Base-by-base conservation (phyloP, 2,113 vertebrate genomes). In the Lagopus leucura region DNA sequence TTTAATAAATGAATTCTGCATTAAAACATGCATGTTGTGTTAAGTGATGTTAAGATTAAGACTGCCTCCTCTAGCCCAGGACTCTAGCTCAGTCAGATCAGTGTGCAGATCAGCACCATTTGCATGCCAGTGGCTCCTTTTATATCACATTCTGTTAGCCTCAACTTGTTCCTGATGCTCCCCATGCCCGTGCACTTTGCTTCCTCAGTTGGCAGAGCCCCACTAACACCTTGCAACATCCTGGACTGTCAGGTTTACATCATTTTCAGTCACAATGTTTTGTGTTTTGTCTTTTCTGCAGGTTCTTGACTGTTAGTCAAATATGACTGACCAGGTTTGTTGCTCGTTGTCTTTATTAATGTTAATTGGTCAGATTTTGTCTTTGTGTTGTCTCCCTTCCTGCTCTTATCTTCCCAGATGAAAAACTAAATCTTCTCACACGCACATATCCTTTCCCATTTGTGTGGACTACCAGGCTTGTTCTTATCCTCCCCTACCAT, bases 121-220 rank as follows among this genome's bases (percentile, higher is more conserved):
- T 65, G 48, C 21, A 27, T 0, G 0, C 24, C 65, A 10, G 7
- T 0, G 0, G 8, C 60, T 24, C 3, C 3, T 88, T 77, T 69
- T n/a, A 18, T 22, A 42, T 8, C 7, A 11, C 30, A 71, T 76
- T 80, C 32, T 50, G 16, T 60, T 73, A 52, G 5, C 8, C 10
- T 8, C 6, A 52, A 8, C 64, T 60, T 38, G 2, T 25, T 40
- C 2, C 7, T 69, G 15, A 48, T 64, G 15, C 8, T 69, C 47
- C 15, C 20, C 11, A 11, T 73, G 47, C 42, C 25, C 6, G 17
- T 65, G 30, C 38, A 54, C 10, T 7, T 50, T 69, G 8, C 17
- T 22, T 55, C 40, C 8, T 24, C 71, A 50, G 11, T 0, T 86
- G 20, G 1, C 20, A 32, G 14, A 27, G 20, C 34, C 40, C 8